Base-by-base conservation (phyloP, 2,888 invertebrate species). In the Campoletis raptor region DNA sequence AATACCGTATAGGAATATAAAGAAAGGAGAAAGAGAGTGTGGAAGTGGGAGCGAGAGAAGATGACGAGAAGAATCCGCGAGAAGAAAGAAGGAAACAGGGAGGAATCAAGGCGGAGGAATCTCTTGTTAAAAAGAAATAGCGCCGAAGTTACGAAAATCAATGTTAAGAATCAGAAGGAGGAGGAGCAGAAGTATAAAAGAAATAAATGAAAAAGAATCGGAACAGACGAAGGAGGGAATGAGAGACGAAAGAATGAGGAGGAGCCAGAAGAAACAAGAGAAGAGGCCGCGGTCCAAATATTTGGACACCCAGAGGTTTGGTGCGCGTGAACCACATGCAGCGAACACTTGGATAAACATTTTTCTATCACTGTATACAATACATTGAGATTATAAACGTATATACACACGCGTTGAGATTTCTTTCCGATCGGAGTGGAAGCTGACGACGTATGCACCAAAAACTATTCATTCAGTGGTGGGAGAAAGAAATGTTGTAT, bases 221-320 rank as follows among this genome's bases (percentile, higher is more conserved):
- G 74, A 10, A 4, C 21, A 45, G 12, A 45, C 24, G 69, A 18
- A 45, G 37, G 67, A 45, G 84, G 85, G 78, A 76, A 67, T 36
- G 69, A 77, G 45, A 45, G 45, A 30, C 30, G 36, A 21, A 15
- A 12, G 66, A 45, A n/a, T 21, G 57, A 79, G 66, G 69, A 64
- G 64, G 57, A 69, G 73, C n/a, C 61, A 48, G 18, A 82, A 83
- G 85, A 79, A 85, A 80, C 30, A 73, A 74, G 76, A 79, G 66
- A 67, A 79, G 72, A 87, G 61, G 64, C 74, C 73, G 88, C 90
- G 92, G 91, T 93, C 93, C 91, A 93, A 93, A 93, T 93, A 93
- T 93, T 93, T 92, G 92, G 93, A 93, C 93, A 92, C 88, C 89
- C 87, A 80, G 87, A 87, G 86, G 69, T 48, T 70, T 74, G 77